Evolutionary conservation across 1,140 invertebrate genomes (phyloP), one percentile per base, ranked within the genome.

Genomic region (Drosophila pseudoananassae): DNA sequence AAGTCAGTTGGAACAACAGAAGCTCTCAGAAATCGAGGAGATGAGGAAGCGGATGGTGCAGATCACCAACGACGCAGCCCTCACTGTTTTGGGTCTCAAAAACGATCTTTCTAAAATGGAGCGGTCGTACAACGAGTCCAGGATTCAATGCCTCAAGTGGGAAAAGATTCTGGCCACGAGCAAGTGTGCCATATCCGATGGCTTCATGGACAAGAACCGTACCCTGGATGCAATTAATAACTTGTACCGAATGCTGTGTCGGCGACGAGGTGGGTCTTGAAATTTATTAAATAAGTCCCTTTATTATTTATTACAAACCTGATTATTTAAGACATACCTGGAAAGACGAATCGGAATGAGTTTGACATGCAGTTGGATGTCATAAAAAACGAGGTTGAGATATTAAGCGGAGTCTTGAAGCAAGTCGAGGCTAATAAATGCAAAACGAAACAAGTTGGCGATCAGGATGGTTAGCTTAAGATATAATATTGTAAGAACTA

Each of bases 11-110:
- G 85, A 92, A 58, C 71, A 78, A 10, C 10, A 77, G 43, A 91
- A 92, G 46, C 47, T 91, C 7, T 36, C 77, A 8, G 90, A 88
- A 47, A 92, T 92, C 20, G 91, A 92, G 40, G 36, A 72, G 17
- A 88, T 92, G 80, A 74, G 91, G n/a, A 76, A 81, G 38, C 57
- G 68, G 4, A 92, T 92, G 89, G 80, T 92, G 6, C 84, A 91
- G 45, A 65, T 91, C n/a, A 91, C 90, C 0, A 91, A 85, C 23
- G 90, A 91, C 20, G 91, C 91, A 5, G 79, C 80, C 9, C 68
- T 90, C 3, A 78, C 83, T 3, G 87, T 91, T 1, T 31, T 92
- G 49, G 91, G 90, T 0, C 78, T 92, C 1, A 92, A 91, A 27
- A 92, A 91, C 12, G 91, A 92, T 63, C 50, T 92, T 4, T 49